Evolutionary conservation across 2,113 vertebrate species (phyloP).

Genomic region (Cephalopterus ornatus): DNA sequence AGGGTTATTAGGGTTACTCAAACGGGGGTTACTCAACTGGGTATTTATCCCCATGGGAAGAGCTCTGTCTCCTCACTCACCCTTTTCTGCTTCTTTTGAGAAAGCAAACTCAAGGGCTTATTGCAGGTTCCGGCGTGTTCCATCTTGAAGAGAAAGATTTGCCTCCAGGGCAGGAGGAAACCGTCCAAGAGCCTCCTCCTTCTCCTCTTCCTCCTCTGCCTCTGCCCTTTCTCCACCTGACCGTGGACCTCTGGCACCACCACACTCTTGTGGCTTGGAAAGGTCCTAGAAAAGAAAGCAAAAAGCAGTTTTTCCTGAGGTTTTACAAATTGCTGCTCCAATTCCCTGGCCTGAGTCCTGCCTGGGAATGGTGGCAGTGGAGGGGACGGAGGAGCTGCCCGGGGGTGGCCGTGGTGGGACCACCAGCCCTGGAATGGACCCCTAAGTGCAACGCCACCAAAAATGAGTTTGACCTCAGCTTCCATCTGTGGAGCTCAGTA

Average conservation of each 20-base stretch:
- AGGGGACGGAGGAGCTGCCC: background rate
- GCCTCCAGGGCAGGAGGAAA: background rate
- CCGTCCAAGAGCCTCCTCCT: background rate
- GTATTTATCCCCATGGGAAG: slow-evolving; percentile 17
- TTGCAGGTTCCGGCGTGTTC: background rate
- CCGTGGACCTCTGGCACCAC: background rate
- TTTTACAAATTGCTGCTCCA: background rate
- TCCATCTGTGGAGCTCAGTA: background rate
- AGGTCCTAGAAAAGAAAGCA: background rate
- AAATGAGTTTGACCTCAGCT: background rate
- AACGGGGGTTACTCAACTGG: slow-evolving; percentile 27
- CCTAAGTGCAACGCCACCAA: background rate
- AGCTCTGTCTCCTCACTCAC: slow-evolving; percentile 18
- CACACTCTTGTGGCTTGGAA: background rate
- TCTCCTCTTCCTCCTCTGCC: background rate
- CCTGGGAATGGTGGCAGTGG: background rate
- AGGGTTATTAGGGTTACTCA: slow-evolving; percentile 40
- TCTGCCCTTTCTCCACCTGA: background rate
- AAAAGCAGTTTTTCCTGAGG: background rate
- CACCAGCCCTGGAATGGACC: background rate
- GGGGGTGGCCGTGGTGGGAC: background rate
- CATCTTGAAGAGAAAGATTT: slow-evolving; percentile 31
- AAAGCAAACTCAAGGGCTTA: background rate
- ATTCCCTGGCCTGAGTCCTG: background rate
- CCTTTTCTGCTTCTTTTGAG: slow-evolving; percentile 9